Base-by-base conservation (phyloP, 2,888 invertebrate species). In the Drosophila seclusa region DNA sequence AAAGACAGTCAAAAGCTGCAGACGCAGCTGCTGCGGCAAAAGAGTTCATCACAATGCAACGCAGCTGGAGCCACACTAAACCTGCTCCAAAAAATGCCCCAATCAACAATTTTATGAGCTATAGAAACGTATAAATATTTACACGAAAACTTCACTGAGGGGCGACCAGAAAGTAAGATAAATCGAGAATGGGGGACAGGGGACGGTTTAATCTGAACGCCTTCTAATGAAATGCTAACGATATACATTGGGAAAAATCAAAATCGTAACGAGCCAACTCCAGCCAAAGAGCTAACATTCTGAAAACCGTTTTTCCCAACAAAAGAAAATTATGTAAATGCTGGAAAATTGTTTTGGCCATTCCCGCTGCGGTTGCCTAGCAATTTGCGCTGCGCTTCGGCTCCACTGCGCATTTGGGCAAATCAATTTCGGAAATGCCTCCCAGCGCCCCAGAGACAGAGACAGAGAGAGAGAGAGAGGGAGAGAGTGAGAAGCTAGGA, bases 251-350 rank as follows among this genome's bases (percentile, higher is more conserved):
- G 80, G 34, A 69, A 72, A 83, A 87, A 86, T 85, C 73, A 80
- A 73, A 66, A 87, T 77, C 80, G 76, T 80, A 79, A 80, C 85
- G 75, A 78, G 71, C 29, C 64, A 62, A 71, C 45, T 45, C 24
- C 8, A 16, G 42, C 49, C 62, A 60, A 63, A 67, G 68, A 77
- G 87, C 72, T 83, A 65, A 79, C 68, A 74, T 71, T 76, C 68
- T 68, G 49, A 65, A 78, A 78, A 45, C 55, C 38, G 42, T 50
- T 54, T 72, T 61, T 34, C 40, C 69, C 69, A 80, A 76, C 82
- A 84, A 87, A 82, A 71, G 86, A 80, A 82, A 88, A 88, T 85
- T 85, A 85, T 85, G 85, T 78, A 85, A 85, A 85, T 85, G 83
- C 66, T 83, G 79, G 89, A 83, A 87, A 85, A 85, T 85, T 88